Evolutionary conservation across 2,888 invertebrate species (phyloP), one percentile per base, ranked within the genome.

Genomic region (Zaprionus bogoriensis): DNA sequence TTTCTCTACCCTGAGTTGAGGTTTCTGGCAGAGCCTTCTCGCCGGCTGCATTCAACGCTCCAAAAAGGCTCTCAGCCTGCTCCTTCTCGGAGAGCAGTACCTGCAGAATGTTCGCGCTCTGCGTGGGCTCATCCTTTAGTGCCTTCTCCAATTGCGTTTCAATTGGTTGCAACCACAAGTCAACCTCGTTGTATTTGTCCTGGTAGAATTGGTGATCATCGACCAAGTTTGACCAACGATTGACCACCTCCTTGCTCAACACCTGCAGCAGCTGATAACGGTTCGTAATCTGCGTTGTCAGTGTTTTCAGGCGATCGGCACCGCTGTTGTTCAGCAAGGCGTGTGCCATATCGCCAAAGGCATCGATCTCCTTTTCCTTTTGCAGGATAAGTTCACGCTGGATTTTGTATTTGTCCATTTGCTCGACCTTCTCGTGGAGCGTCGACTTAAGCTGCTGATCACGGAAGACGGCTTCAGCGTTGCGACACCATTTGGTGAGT

Each of bases 1-100:
- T 94, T 90, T 99, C 98, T 66, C 98, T 93, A 0, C 98, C 98
- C 77, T 95, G 94, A 0, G 98, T 95, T 7, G 98, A 96, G 2
- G 98, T 99, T 90, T 97, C 97, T 0, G 98, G 96, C 65, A 97
- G 93, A n/a, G 98, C 93, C 89, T 95, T 95, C 87, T 99, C 98
- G 2, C 97, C 97, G 0, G 95, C 93, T 2, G 94, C 92, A 10
- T 95, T 94, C 14, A 97, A 91, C 32, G 94, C 93, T 52, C 94
- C 93, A 27, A 98, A 92, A 77, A 96, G 94, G 79, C 95, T 94
- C 78, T 96, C 95, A 1, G 96, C 97, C 87, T 96, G 95, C 75
- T 98, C 97, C 74, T 94, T 94, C 88, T 98, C 98, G 7, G 95
- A 92, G 46, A 95, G 89, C 50, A 96, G 92, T 1, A 95, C 92